phyloP scores from a whole-genome alignment of 2,888 invertebrate genomes.

The Deilephila elpenor region DNA sequence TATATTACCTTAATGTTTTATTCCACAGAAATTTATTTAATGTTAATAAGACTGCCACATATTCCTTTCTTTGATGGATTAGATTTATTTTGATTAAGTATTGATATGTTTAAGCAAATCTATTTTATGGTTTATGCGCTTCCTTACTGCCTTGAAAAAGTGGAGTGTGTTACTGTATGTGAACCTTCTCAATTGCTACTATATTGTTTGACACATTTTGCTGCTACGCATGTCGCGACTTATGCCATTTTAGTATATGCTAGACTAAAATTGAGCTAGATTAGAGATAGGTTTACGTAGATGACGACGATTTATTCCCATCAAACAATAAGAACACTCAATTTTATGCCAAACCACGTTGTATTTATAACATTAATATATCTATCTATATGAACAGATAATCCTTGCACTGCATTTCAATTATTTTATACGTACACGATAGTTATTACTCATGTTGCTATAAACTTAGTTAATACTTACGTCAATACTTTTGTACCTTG shows the following conservation, averaged over 20 bases:
- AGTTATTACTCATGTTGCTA: conserved; percentile 16
- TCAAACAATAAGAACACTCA: background rate
- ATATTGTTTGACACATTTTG: background rate
- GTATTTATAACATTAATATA: background rate
- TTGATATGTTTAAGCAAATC: background rate
- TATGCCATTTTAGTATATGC: conserved; percentile 3
- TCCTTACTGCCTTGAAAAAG: background rate
- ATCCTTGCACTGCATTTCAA: conserved; percentile 16
- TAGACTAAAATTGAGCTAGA: conserved; percentile 12
- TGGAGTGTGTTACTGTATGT: background rate
- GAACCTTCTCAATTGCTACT: background rate
- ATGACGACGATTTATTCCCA: background rate
- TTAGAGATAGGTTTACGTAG: background rate
- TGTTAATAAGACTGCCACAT: conserved; percentile 65
- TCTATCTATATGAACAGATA: background rate
- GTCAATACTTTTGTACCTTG: conserved; percentile 69
- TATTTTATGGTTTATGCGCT: background rate
- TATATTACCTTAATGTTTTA: conserved; percentile 23
- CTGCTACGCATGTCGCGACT: background rate
- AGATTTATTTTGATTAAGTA: conserved; percentile 14
- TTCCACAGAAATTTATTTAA: conserved; percentile 28
- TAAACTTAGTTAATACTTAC: conserved; percentile 24
- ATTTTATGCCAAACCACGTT: background rate
- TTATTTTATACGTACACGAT: conserved; percentile 9
- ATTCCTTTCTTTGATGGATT: conserved; percentile 51